Evolutionary conservation across 1,140 invertebrate genomes (phyloP).

Genomic region (Whitmania pigra): DNA sequence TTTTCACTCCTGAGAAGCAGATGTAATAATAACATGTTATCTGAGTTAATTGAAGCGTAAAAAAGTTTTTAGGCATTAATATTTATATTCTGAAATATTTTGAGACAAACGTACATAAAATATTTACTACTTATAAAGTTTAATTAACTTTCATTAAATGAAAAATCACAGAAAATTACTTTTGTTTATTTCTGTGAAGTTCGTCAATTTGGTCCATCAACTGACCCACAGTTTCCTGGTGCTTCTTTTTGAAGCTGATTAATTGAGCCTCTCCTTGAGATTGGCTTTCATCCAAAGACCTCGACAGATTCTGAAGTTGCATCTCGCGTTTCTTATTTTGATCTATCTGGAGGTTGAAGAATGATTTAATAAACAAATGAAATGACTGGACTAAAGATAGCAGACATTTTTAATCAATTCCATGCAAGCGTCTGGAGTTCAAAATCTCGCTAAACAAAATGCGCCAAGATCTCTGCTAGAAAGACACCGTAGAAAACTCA

Average conservation of each 20-base stretch:
- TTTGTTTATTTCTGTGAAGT: slow-evolving; percentile 13
- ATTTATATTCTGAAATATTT: not conserved
- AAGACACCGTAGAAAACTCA: too few species aligned
- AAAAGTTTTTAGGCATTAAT: not conserved
- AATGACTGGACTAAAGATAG: too few species aligned
- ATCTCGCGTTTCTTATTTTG: slow-evolving; percentile 4
- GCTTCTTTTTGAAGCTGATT: slow-evolving; percentile 9
- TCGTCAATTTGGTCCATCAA: slow-evolving; percentile 17
- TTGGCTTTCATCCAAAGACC: slow-evolving; percentile 12
- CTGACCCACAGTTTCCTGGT: slow-evolving; percentile 13
- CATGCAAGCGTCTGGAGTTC: too few species aligned
- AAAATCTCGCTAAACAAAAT: too few species aligned
- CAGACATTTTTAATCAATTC: too few species aligned
- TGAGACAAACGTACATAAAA: not conserved
- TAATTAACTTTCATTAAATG: too few species aligned
- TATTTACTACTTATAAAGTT: not conserved
- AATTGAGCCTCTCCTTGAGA: slow-evolving; percentile 14
- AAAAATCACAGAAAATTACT: slow-evolving; percentile 34
- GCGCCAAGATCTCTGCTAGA: too few species aligned
- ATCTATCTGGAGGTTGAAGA: not conserved
- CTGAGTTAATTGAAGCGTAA: too few species aligned
- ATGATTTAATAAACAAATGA: too few species aligned
- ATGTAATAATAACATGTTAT: too few species aligned
- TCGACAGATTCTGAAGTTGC: slow-evolving; percentile 9
- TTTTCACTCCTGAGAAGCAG: not conserved